Conservation (phyloP, 2,888 invertebrate genomes). For the Acanthoscelides obtectus region DNA sequence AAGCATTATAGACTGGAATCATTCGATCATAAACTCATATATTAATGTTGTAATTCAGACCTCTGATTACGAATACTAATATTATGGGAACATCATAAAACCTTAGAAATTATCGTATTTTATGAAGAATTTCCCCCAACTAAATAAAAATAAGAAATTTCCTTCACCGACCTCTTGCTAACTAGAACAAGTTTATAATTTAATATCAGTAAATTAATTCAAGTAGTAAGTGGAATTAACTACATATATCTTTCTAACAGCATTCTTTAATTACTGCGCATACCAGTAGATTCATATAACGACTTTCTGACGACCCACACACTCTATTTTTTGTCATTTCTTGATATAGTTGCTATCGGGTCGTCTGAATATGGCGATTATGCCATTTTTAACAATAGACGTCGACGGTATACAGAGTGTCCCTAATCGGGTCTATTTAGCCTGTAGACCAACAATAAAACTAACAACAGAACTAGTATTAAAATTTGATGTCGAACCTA, state of each 20-base stretch:
- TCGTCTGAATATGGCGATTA: background rate
- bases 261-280: background rate
- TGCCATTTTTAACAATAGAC: background rate
- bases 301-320: background rate
- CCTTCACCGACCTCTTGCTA: background rate
- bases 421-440: no score
- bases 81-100: no score
- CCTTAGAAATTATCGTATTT: no score
- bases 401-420: background rate
- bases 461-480: no score
- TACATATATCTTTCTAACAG: background rate
- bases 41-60: no score
- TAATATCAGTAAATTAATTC: background rate
- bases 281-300: background rate
- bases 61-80: no score
- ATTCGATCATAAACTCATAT: no score
- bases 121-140: background rate
- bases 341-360: background rate
- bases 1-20: no score
- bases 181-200: background rate
- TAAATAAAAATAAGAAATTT: background rate
- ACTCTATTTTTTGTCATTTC: background rate
- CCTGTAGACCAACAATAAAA: no score
- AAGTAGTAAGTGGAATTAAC: background rate
- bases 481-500: no score